phyloP scores from a whole-genome alignment of 30 jellyfish, hydroid and myxozoan species.

The Rhopilema esculentum region DNA sequence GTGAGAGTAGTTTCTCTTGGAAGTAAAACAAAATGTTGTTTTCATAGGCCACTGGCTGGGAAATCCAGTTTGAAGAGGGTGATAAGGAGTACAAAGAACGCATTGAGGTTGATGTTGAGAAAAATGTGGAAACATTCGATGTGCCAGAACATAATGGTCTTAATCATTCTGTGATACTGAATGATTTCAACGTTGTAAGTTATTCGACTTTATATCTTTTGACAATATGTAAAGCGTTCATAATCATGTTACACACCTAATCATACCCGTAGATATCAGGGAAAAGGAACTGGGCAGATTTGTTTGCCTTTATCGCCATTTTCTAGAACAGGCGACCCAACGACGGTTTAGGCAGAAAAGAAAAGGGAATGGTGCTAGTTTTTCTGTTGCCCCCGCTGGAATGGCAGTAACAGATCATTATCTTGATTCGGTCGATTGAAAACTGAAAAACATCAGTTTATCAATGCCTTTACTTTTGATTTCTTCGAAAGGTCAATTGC shows the following conservation, averaged over 20 bases:
- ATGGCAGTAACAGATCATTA: no score
- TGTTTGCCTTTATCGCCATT: no score
- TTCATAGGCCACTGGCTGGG: neutral
- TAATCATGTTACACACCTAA: neutral
- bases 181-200: neutral
- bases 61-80: neutral
- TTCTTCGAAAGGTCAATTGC: neutral
- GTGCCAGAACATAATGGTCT: neutral
- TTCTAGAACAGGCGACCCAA: no score
- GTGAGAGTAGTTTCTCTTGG: no score
- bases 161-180: neutral
- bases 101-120: neutral
- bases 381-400: no score
- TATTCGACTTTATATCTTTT: no score
- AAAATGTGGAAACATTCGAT: neutral
- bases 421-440: no score
- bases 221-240: no score
- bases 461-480: neutral
- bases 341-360: no score
- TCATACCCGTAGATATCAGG: neutral
- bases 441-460: neutral
- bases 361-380: no score
- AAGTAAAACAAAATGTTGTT: no score
- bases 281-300: no score
- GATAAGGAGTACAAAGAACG: neutral